Evolutionary conservation across 2,888 invertebrate species (phyloP).

Genomic region (Sabatieria punctata): DNA sequence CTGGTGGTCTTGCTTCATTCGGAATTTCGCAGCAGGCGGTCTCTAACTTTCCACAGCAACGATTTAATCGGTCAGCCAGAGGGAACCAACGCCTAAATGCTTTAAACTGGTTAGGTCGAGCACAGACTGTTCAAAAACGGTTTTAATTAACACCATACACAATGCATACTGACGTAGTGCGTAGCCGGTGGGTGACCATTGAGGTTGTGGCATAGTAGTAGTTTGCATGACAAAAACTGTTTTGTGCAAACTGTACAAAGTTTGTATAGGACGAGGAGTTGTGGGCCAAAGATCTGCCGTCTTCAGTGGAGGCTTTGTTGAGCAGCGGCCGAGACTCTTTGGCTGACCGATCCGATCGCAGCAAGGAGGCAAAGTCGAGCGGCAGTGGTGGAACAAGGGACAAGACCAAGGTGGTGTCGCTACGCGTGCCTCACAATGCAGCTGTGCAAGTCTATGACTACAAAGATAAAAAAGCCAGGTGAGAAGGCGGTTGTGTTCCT

Average conservation of each 20-base stretch:
- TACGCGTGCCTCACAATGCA: constrained; percentile 40
- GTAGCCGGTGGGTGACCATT: too few relatives aligned
- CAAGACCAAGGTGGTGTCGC: constrained; percentile 34
- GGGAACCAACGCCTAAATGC: too few relatives aligned
- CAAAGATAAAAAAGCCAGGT: constrained; percentile 38
- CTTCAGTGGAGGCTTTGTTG: constrained; percentile 31
- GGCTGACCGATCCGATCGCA: constrained; percentile 18
- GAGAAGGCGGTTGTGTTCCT: background rate
- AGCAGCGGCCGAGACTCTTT: constrained; percentile 32
- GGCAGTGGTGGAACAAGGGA: constrained; percentile 18
- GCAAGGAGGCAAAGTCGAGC: background rate
- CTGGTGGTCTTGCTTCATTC: too few relatives aligned
- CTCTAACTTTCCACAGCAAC: too few relatives aligned
- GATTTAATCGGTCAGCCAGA: too few relatives aligned
- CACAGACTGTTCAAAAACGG: too few relatives aligned
- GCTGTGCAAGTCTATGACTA: constrained; percentile 41
- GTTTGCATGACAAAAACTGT: too few relatives aligned
- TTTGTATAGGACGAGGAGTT: constrained; percentile 21
- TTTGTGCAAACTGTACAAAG: too few relatives aligned
- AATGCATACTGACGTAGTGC: too few relatives aligned
- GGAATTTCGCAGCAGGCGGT: too few relatives aligned
- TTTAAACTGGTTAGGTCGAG: too few relatives aligned
- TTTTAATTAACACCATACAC: too few relatives aligned
- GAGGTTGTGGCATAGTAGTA: background rate
- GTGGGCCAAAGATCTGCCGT: constrained; percentile 31